Conservation (phyloP, 2,888 invertebrate genomes). For the Carabus problematicus region DNA sequence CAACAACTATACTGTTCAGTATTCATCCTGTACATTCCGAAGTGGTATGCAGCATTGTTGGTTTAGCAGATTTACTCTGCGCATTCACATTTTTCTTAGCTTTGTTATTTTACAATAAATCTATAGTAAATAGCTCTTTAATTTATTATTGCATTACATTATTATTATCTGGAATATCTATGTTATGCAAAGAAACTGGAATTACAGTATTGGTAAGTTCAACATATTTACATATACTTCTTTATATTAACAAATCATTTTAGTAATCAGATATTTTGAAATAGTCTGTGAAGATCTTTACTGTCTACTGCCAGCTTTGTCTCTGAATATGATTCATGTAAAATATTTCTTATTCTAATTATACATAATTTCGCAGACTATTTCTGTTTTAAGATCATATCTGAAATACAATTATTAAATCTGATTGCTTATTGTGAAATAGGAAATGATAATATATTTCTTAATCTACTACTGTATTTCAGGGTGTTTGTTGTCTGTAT, state of each 20-base stretch:
- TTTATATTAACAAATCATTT: no score
- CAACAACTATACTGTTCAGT: conserved; percentile 79
- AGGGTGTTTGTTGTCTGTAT: conserved; percentile 72
- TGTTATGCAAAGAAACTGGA: conserved; percentile 94
- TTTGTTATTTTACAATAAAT: conserved; percentile 69
- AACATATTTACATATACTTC: conserved; percentile 23
- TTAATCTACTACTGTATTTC: conserved; percentile 51
- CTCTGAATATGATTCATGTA: no score
- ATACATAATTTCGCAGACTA: no score
- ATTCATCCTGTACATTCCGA: conserved; percentile 95
- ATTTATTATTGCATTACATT: conserved; percentile 53
- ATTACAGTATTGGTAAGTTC: conserved; percentile 83
- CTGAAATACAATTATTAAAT: no score
- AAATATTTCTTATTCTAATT: no score
- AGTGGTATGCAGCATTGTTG: conserved; percentile 91
- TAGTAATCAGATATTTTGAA: no score
- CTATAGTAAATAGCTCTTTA: conserved; percentile 51
- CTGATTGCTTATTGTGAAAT: no score
- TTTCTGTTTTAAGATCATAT: no score
- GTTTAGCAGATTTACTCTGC: conserved; percentile 89
- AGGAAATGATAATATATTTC: not conserved
- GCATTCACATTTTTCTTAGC: conserved; percentile 77
- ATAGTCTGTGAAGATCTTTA: no score
- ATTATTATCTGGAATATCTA: conserved; percentile 67
- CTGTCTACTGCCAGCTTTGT: no score